Evolutionary conservation across 92 coral and sea anemone genomes (phyloP), one percentile per base, ranked within the genome.

Genomic region (Montipora capitata): DNA sequence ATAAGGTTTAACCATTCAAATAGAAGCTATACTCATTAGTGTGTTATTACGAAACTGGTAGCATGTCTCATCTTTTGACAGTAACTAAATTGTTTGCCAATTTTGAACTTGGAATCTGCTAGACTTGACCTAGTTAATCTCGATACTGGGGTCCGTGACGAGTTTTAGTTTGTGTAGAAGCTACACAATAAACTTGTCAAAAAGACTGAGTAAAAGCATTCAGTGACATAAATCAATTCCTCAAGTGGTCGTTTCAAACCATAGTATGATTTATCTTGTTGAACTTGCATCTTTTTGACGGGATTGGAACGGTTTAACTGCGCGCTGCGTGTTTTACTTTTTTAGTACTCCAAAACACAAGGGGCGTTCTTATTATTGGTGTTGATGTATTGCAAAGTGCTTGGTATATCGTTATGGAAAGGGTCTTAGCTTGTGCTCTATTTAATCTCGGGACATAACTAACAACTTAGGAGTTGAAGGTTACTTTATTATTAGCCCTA

Each of bases 271-370:
- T 72, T 58, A 73, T 35, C 61, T 72, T 54, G 27, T 83, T 57
- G 69, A 57, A 59, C 72, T 58, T 42, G 87, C 74, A 15, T 14
- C 61, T 42, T 72, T 8, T 27, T 73, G 59, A 58, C 45, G 72
- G 65, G 59, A 82, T 83, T 72, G 87, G 57, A 8, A 58, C 51
- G 72, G 87, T 72, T 83, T 72, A 83, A 58, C 20, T 7, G 14
- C 14, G 87, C 87, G 87, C 87, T 80, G 59, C 10, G 57, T 72
- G 87, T 72, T 78, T 83, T 68, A 6, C n/a, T 41, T 42, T 61
- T 10, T 68, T 40, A 16, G 20, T 17, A 56, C 67, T 44, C 12
- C 39, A 61, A 48, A 2, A 18, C 41, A 16, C 27, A 45, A 58
- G 41, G 59, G 27, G 9, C 13, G 44, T 48, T 10, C 40, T 45